phyloP scores from a whole-genome alignment of 2,888 invertebrate genomes.

The Anagyrus pseudococci region DNA sequence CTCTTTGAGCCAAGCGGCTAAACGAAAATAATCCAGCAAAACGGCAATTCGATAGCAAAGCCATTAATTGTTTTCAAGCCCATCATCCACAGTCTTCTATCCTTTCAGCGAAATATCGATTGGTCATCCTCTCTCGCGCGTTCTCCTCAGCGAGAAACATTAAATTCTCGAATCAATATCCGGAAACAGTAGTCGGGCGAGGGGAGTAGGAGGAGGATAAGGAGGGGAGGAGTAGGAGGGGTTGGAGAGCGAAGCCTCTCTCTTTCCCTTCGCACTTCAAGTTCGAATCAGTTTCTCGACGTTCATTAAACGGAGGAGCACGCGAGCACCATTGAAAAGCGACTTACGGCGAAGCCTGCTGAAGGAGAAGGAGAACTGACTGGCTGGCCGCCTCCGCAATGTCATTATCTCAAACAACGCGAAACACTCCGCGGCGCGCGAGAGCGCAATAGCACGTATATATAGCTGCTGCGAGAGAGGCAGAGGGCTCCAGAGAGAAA shows the following conservation, averaged over 20 bases:
- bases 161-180: constrained; percentile 27
- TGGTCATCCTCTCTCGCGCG: not conserved
- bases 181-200: constrained; percentile 11
- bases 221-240: no score
- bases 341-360: constrained; percentile 32
- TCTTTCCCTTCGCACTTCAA: not conserved
- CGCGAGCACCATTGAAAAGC: constrained; percentile 39
- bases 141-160: constrained; percentile 5
- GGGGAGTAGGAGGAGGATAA: not conserved
- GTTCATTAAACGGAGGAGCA: constrained; percentile 41
- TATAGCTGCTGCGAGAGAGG: constrained; percentile 17
- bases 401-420: constrained; percentile 50
- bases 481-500: constrained; percentile 19
- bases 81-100: not conserved
- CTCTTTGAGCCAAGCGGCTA: no score
- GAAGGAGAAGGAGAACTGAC: constrained; percentile 2
- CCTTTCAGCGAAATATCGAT: not conserved
- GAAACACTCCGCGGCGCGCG: constrained; percentile 43
- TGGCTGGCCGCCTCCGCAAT: constrained; percentile 38
- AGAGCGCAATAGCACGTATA: constrained; percentile 23
- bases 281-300: constrained; percentile 40
- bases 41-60: no score
- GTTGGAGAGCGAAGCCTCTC: no score
- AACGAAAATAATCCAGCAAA: no score
- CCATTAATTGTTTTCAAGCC: no score